Evolutionary conservation across 1,140 invertebrate genomes (phyloP), one percentile per base, ranked within the genome.

Genomic region (Bombus pascuorum): DNA sequence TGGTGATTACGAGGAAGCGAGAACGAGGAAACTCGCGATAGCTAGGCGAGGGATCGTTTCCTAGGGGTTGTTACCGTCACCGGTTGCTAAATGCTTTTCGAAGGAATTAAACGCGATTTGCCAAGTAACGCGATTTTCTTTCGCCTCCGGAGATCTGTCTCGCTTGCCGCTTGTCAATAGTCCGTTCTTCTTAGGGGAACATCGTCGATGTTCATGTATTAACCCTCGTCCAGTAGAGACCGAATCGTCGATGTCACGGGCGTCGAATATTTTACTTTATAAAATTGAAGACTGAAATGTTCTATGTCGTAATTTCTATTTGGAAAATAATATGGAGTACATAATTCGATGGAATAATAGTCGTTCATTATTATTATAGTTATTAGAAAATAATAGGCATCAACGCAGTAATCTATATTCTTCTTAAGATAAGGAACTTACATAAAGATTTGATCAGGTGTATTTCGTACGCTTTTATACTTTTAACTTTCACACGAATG

Each of bases 1-100:
- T 71, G 37, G 70, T 79, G 89, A 90, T 91, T 90, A 90, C 73
- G 70, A 13, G 39, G 32, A 32, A 59, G 47, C 74, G 86, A 72
- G 73, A 89, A 89, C 85, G 80, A 80, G 83, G 71, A 83, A 86
- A 87, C 74, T 86, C 47, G 83, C 57, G 75, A 65, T 25, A 42
- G 13, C 75, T 22, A 22, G 75, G 0, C 57, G 75, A 42, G 75
- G 75, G 57, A 25, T 65, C 75, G 57, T n/a, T 42, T 77, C 37
- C 53, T 37, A 18, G 25, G 57, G 44, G 13, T 15, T 47, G 44
- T 15, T 47, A 13, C 44, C 13, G 44, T 4, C 44, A 47, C 44
- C 13, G 44, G 44, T 47, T 47, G 13, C 44, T 15, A 47, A 44
- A 44, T 44, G 44, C 44, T 15, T 44, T 44, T 13, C 13, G 44